phyloP scores from a whole-genome alignment of 2,797 vertebrate genomes.

The Avahi laniger region DNA sequence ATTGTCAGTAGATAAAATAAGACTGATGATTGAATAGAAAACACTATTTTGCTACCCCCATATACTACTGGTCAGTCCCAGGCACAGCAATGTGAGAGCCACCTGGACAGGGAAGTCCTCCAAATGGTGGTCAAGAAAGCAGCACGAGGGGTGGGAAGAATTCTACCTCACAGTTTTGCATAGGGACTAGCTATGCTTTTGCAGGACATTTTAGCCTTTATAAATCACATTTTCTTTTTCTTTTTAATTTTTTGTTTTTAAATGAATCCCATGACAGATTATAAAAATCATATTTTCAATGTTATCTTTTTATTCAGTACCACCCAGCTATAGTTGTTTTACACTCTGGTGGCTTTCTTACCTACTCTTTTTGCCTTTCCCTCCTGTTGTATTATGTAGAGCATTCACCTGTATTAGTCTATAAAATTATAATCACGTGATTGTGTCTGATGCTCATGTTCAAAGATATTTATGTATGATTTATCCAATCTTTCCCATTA shows the following conservation, averaged over 20 bases:
- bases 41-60: background rate
- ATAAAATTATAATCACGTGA: slow-evolving; percentile 39
- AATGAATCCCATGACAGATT: background rate
- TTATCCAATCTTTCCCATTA: slow-evolving; percentile 57
- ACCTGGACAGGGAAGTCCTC: background rate
- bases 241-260: background rate
- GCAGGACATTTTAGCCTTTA: slow-evolving; percentile 57
- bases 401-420: slow-evolving; percentile 44
- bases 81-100: background rate
- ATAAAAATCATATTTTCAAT: slow-evolving; percentile 30
- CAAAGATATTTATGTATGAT: slow-evolving; percentile 53
- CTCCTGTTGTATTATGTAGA: slow-evolving; percentile 27
- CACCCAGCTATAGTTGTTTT: slow-evolving; percentile 20
- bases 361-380: slow-evolving; percentile 29
- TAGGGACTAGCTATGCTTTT: slow-evolving; percentile 60
- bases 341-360: slow-evolving; percentile 17
- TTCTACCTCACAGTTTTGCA: slow-evolving; percentile 73
- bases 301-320: slow-evolving; percentile 35
- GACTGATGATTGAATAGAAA: background rate
- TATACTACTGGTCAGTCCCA: background rate
- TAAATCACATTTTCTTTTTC: slow-evolving; percentile 16
- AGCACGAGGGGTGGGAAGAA: slow-evolving; percentile 55
- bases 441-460: slow-evolving; percentile 56
- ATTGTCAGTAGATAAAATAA: slow-evolving; percentile 11
- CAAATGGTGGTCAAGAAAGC: background rate